Conservation (phyloP, 2,113 vertebrate species). For the Lota lota region DNA sequence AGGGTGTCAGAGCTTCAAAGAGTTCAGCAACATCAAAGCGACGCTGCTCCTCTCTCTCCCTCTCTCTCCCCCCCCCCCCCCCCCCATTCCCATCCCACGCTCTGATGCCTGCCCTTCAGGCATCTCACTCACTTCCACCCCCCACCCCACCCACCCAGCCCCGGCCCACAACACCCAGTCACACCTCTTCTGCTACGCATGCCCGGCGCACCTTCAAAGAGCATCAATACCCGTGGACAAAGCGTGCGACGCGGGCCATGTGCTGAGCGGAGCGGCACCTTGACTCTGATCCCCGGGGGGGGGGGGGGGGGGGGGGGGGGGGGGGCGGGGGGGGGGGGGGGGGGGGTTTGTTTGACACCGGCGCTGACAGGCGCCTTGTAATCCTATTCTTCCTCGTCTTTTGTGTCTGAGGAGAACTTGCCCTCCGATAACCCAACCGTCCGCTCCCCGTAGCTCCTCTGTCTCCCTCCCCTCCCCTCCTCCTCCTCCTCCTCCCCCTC, state of each 20-base stretch:
- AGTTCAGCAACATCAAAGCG: conserved; percentile 58
- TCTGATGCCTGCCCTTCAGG: conserved; percentile 33
- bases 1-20: conserved; percentile 64
- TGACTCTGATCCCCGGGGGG: not conserved
- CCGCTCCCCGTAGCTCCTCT: not conserved
- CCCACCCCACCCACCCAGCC: not conserved
- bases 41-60: conserved; percentile 5
- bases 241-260: conserved; percentile 30
- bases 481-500: not conserved
- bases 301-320: too few relatives aligned
- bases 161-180: conserved; percentile 33
- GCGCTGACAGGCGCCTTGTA: conserved; percentile 17
- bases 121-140: conserved; percentile 44
- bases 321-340: too few relatives aligned
- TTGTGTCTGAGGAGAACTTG: conserved; percentile 4
- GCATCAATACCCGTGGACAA: conserved; percentile 26
- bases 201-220: conserved; percentile 37
- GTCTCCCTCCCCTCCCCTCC: not conserved
- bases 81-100: too few relatives aligned
- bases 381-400: conserved; percentile 3
- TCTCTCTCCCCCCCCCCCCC: too few relatives aligned
- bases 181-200: conserved; percentile 38
- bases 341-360: conserved; percentile 22
- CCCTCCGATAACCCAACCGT: not conserved
- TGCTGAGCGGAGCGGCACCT: not conserved